Conservation (phyloP, 2,797 vertebrate genomes). For the Dicrostonyx torquatus region DNA sequence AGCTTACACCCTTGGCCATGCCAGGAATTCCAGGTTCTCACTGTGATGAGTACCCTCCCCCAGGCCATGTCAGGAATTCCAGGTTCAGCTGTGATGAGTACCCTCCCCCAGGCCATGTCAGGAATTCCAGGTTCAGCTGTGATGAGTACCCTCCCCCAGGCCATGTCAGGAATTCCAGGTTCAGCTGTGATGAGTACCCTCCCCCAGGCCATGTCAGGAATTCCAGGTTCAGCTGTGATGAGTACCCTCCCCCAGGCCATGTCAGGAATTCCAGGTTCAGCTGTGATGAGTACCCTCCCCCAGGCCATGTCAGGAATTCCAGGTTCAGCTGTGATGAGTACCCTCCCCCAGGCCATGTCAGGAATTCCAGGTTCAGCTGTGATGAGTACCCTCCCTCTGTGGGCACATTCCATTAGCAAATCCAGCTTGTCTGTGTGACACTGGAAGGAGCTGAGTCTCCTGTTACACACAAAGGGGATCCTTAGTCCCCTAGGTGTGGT, state of each 20-base stretch:
- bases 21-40: accelerated
- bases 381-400: accelerated
- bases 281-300: accelerated
- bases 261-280: accelerated
- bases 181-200: accelerated
- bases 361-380: accelerated
- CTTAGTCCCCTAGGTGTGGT: not conserved
- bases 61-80: too few species aligned
- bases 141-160: accelerated
- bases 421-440: not conserved
- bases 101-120: too few species aligned
- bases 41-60: accelerated
- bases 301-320: not conserved
- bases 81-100: not conserved
- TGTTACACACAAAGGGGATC: not conserved
- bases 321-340: accelerated
- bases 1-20: accelerated
- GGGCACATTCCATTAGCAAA: not conserved
- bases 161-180: accelerated
- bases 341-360: too few species aligned
- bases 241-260: accelerated
- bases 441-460: not conserved
- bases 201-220: not conserved
- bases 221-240: accelerated
- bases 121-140: not conserved